Evolutionary conservation across 1,140 invertebrate genomes (phyloP), one percentile per base, ranked within the genome.

Genomic region (Drosophila nigrodunni): DNA sequence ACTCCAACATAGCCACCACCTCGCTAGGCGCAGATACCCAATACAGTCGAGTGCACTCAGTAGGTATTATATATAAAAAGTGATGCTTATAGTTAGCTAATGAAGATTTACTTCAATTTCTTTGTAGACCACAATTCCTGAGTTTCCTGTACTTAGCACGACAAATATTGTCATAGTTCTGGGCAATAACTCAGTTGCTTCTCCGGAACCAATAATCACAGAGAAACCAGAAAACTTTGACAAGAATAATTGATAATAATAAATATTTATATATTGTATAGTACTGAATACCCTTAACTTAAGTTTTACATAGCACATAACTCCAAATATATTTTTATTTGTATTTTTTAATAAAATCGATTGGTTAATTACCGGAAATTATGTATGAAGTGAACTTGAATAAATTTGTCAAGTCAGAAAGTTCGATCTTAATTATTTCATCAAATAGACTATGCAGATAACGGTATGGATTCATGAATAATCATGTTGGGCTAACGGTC

Each of bases 1-100:
- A 94, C 39, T 94, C 93, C 1, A 93, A 92, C 7, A 71, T 65
- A 1, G 74, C 76, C 6, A 70, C 44, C 9, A 58, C 78, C 1
- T 82, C 50, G 54, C 34, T 83, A 41, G 75, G 78, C 6, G 71
- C 55, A 21, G 75, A 78, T 47, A 75, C 64, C 7, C 78, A 71
- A 18, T 82, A 82, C 7, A 88, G 85, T 67, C 65, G 88, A 3
- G 77, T 87, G 2, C 77, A 77, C 50, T 82, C 90, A 15, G 90
- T 92, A 64, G 83, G 75, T 76, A 39, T 34, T 37, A 13, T 21
- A 18, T 8, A 54, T 15, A 8, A 10, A n/a, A 6, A 13, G 18
- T 43, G 3, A 30, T 30, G 1, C 3, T 21, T 8, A 21, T 21
- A 25, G 10, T 21, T 11, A 25, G 9, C 49, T 50, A 57, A 25